Base-by-base conservation (phyloP, 2,113 vertebrate genomes). In the Arothron firmamentum region DNA sequence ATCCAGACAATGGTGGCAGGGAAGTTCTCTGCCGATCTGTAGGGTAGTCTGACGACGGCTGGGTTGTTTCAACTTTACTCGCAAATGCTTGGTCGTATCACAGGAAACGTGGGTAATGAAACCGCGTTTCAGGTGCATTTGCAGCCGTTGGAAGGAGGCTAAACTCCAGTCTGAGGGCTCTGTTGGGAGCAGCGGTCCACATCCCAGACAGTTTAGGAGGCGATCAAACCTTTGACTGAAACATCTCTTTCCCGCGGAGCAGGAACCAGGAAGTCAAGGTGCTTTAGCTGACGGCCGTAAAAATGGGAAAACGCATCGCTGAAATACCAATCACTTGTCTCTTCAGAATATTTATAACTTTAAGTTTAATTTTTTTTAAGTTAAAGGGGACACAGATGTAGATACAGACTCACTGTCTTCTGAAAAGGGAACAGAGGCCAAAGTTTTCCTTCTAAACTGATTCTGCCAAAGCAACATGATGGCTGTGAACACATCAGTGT, bases 11-110 rank as follows among this genome's bases (percentile, higher is more conserved):
- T 42, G 65, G 69, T 55, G 64, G 9, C 60, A 64, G 62, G 74
- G 63, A 85, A 72, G 72, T 55, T 47, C 62, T 69, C 69, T 49
- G 47, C 62, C 67, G 48, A 74, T 50, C 67, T 59, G 55, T 77
- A 80, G 81, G 67, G 74, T 61, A 65, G 74, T 81, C 81, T 80
- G 82, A 81, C 65, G 34, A 41, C 53, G 75, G 31, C 85, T 86
- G 88, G 85, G 18, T 67, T 84, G 85, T 87, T 38, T 38, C 11
- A 81, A 85, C 81, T 88, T 85, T 78, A 49, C 34, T 38, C 11
- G 8, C 34, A 12, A 38, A 12, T 12, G 34, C 34, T 12, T 38
- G 6, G 45, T n/a, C 45, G 4, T 47, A 47, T n/a, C n/a, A n/a
- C 15, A 47, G 42, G 60, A 52, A 62, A 18, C 4, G 47, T 45